These are phyloP conservation scores for Vanessa tameamea DNA, from an alignment of 1,140 invertebrate genomes.

Conservation along the genomic window DNA sequence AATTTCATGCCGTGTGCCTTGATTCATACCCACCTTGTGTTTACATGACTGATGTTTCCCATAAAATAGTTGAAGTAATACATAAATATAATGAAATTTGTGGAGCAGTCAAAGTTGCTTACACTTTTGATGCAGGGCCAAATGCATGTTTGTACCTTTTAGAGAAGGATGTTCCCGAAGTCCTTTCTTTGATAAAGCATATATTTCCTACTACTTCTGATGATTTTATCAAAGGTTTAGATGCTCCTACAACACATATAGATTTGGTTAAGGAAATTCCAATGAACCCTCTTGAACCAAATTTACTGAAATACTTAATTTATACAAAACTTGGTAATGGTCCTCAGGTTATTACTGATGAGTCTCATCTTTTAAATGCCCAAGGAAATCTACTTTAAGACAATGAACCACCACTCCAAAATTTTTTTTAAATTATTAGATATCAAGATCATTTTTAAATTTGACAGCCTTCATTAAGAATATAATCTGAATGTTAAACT, in stretches of 20 bases:
- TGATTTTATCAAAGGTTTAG: slow-evolving; percentile 62
- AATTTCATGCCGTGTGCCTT: slow-evolving; percentile 96
- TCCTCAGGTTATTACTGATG: slow-evolving; percentile 77
- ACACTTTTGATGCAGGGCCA: slow-evolving; percentile 98
- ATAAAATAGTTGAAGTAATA: slow-evolving; percentile 89
- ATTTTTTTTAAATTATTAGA: too few species aligned
- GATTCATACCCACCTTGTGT: slow-evolving; percentile 97
- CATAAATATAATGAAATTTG: slow-evolving; percentile 89
- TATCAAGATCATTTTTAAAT: too few species aligned
- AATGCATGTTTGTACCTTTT: slow-evolving; percentile 96
- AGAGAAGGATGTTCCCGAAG: slow-evolving; percentile 86
- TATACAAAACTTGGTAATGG: slow-evolving; percentile 89
- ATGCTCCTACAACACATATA: slow-evolving; percentile 36
- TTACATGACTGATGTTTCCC: slow-evolving; percentile 95
- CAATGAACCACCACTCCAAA: too few species aligned
- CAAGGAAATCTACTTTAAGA: slow-evolving; percentile 57
- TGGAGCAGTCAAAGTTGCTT: slow-evolving; percentile 87
- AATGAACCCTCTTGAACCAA: slow-evolving; percentile 71
- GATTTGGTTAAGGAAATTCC: slow-evolving; percentile 57
- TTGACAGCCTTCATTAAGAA: too few species aligned
- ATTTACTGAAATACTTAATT: slow-evolving; percentile 91
- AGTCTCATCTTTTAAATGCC: slow-evolving; percentile 82
- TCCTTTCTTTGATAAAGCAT: slow-evolving; percentile 85
- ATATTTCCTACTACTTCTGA: slow-evolving; percentile 85
- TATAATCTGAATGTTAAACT: too few species aligned